Evolutionary conservation across 1,140 invertebrate species (phyloP).

Genomic region (Metopolophium dirhodum): DNA sequence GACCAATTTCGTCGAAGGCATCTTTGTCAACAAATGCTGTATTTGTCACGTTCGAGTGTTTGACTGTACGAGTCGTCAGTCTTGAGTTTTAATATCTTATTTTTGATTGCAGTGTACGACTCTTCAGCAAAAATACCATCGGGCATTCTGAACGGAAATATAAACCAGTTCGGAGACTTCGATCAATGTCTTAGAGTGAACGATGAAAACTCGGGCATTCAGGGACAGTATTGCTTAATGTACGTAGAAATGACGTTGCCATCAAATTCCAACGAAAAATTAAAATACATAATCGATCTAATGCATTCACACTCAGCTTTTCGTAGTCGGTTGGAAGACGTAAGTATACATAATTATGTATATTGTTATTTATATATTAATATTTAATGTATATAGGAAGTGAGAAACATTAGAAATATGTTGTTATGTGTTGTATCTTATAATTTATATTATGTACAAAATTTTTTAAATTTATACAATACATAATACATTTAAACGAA

Average conservation of each 20-base stretch:
- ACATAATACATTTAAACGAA: no score
- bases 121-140: conserved; percentile 70
- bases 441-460: no score
- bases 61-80: not conserved
- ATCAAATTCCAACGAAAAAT: conserved; percentile 63
- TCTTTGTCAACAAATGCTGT: not conserved
- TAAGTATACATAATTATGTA: conserved; percentile 65
- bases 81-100: conserved; percentile 39
- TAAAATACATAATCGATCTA: conserved; percentile 67
- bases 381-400: no score
- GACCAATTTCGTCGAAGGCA: not conserved
- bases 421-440: no score
- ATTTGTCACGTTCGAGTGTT: not conserved
- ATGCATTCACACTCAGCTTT: conserved; percentile 71
- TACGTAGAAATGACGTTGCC: conserved; percentile 67
- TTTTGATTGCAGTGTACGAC: conserved; percentile 69
- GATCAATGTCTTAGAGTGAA: conserved; percentile 68
- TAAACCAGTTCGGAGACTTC: conserved; percentile 72
- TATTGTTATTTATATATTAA: no score
- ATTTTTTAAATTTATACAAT: no score
- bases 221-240: conserved; percentile 70
- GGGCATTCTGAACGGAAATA: conserved; percentile 70
- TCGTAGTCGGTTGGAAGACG: conserved; percentile 70
- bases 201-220: conserved; percentile 62
- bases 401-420: no score